Percentiles rank a stretch among this genome's conserved stretches.
Evolutionary conservation across 1,140 invertebrate genomes (phyloP).

Genomic region (Ceratosolen fusciceps): DNA sequence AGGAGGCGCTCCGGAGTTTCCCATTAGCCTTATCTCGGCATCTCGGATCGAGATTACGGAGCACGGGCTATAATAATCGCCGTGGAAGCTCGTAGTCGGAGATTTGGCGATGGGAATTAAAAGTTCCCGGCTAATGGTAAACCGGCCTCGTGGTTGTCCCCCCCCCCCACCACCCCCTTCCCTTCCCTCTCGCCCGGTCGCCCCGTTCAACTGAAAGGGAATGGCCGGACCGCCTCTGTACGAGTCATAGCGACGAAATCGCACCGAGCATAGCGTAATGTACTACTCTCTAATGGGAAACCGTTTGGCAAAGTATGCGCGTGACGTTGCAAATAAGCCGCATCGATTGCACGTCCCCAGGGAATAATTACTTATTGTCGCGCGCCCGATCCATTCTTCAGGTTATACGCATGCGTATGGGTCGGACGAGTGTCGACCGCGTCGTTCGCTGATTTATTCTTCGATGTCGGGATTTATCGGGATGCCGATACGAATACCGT

Average conservation of each 20-base stretch:
- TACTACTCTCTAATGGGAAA: background rate
- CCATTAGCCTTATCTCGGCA: constrained; percentile 40
- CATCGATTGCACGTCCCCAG: no score
- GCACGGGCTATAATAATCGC: constrained; percentile 31
- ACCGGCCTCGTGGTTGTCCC: constrained; percentile 24
- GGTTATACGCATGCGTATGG: background rate
- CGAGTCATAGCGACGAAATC: background rate
- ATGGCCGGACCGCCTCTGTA: no score
- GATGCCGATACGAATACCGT: no score
- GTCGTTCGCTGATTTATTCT: background rate
- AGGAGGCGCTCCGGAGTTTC: constrained; percentile 12
- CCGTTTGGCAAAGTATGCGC: background rate
- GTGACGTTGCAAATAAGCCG: background rate
- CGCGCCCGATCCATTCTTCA: background rate
- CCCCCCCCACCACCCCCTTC: background rate
- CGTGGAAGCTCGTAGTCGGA: constrained; percentile 19
- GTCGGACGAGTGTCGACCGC: background rate
- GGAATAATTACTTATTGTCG: background rate
- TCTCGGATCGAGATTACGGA: constrained; percentile 30
- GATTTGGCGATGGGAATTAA: constrained; percentile 45
- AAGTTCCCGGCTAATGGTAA: no score
- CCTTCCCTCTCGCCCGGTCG: background rate
- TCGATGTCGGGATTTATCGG: no score
- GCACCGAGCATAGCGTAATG: background rate
- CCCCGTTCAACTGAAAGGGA: no score